phyloP scores from a whole-genome alignment of 1,140 invertebrate species.

The Tyrophagus putrescentiae region DNA sequence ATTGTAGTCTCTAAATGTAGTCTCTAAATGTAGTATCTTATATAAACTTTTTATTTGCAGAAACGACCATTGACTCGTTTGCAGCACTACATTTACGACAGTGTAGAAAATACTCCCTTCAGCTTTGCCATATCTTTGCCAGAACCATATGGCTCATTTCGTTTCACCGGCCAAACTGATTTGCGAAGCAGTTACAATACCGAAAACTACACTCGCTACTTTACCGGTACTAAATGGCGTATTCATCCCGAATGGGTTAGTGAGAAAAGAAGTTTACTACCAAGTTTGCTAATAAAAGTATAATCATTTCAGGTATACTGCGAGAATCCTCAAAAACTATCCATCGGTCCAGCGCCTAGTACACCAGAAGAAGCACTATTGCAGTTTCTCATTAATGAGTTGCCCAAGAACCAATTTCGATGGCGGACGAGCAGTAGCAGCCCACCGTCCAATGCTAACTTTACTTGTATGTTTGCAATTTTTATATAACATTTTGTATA shows the following conservation, averaged over 20 bases:
- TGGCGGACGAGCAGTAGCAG: conserved; percentile 25
- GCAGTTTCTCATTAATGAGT: conserved; percentile 23
- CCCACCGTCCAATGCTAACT: conserved; percentile 26
- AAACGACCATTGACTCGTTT: conserved; percentile 59
- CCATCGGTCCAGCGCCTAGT: conserved; percentile 19
- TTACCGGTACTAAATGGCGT: conserved; percentile 72
- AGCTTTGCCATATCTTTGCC: conserved; percentile 70
- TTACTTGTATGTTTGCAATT: conserved; percentile 24
- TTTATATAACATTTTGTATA: conserved; percentile 18
- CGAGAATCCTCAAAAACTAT: conserved; percentile 23
- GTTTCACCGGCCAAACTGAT: conserved; percentile 67
- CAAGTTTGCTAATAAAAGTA: too few relatives aligned
- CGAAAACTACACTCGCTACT: conserved; percentile 36
- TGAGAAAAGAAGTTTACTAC: background rate
- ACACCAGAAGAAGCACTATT: conserved; percentile 24
- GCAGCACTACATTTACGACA: conserved; percentile 71
- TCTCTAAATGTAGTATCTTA: conserved; percentile 25
- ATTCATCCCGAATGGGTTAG: conserved; percentile 72
- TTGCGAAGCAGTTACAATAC: conserved; percentile 26
- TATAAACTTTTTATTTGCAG: conserved; percentile 38
- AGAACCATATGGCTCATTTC: conserved; percentile 73
- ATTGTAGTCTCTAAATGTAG: conserved; percentile 31
- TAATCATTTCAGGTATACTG: conserved; percentile 25
- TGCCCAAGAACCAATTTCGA: conserved; percentile 23
- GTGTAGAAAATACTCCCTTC: conserved; percentile 73